A percentile compares a stretch with the other conserved stretches of the same genome.
phyloP scores from a whole-genome alignment of 2,113 vertebrate genomes.

The Hippocampus mohnikei region DNA sequence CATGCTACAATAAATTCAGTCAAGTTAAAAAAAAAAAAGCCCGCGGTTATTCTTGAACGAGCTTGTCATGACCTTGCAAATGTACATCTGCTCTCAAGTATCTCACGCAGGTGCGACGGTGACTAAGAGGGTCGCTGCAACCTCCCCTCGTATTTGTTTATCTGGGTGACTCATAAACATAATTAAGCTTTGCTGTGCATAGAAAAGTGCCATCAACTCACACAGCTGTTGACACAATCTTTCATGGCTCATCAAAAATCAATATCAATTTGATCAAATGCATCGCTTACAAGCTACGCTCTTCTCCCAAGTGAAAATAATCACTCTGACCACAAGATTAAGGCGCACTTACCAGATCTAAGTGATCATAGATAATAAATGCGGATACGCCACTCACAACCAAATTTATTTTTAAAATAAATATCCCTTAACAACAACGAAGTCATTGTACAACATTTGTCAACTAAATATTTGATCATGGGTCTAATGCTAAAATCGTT shows the following conservation, averaged over 20 bases:
- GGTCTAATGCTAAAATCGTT: not conserved
- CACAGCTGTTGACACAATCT: slow-evolving; percentile 28
- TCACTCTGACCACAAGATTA: not conserved
- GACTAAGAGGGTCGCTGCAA: slow-evolving; percentile 31
- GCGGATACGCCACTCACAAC: not conserved
- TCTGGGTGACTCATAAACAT: slow-evolving; percentile 41
- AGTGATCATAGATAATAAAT: not conserved
- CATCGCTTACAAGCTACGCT: not conserved
- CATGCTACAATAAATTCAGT: not conserved
- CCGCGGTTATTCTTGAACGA: slow-evolving; percentile 7
- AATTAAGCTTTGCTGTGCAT: slow-evolving; percentile 34
- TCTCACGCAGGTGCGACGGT: slow-evolving; percentile 31
- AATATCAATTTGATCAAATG: not conserved
- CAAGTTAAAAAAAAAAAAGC: slow-evolving; percentile 13
- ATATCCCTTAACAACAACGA: not conserved
- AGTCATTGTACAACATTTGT: not conserved
- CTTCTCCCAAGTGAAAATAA: not conserved
- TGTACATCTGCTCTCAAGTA: slow-evolving; percentile 39
- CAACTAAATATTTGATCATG: not conserved
- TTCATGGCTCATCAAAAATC: slow-evolving; percentile 37
- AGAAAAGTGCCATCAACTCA: slow-evolving; percentile 24
- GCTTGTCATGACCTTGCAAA: slow-evolving; percentile 29
- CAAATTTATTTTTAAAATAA: not conserved
- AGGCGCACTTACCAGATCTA: not conserved
- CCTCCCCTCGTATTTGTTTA: slow-evolving; percentile 40